These are phyloP conservation scores for Drepanosiphum platanoidis DNA, from an alignment of 2,888 invertebrate genomes.

Conservation along the genomic window DNA sequence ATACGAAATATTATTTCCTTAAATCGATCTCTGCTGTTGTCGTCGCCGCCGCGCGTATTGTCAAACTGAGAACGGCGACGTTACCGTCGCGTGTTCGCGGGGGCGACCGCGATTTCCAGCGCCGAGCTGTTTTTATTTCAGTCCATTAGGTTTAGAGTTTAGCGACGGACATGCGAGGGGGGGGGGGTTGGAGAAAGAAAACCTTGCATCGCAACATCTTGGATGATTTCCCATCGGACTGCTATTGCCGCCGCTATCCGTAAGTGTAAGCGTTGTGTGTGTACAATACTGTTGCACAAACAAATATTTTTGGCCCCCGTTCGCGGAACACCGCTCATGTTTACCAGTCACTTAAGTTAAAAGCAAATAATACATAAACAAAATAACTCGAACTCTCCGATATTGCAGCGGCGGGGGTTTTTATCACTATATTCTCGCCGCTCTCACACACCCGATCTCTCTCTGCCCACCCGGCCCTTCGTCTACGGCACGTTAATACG, in stretches of 20 bases:
- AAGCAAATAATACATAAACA: conserved; percentile 49
- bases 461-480: neutral
- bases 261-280: neutral
- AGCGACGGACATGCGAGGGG: too few relatives aligned
- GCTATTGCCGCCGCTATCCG: neutral
- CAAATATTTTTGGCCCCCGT: neutral
- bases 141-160: conserved; percentile 39
- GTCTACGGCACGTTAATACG: neutral
- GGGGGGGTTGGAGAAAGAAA: too few relatives aligned
- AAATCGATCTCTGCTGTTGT: conserved; percentile 15
- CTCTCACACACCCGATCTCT: too few relatives aligned
- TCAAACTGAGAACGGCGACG: neutral
- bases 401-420: neutral
- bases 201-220: conserved; percentile 28
- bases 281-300: neutral
- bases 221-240: conserved; percentile 59
- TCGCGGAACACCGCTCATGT: neutral
- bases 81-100: too few relatives aligned
- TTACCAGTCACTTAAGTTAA: conserved; percentile 56
- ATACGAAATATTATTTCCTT: conserved; percentile 14
- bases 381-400: conserved; percentile 19
- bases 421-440: neutral
- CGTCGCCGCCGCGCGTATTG: neutral
- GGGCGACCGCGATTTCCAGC: neutral
- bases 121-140: conserved; percentile 36